Evolutionary conservation across 2,888 invertebrate species (phyloP).

Genomic region (Drosophila prostipennis): DNA sequence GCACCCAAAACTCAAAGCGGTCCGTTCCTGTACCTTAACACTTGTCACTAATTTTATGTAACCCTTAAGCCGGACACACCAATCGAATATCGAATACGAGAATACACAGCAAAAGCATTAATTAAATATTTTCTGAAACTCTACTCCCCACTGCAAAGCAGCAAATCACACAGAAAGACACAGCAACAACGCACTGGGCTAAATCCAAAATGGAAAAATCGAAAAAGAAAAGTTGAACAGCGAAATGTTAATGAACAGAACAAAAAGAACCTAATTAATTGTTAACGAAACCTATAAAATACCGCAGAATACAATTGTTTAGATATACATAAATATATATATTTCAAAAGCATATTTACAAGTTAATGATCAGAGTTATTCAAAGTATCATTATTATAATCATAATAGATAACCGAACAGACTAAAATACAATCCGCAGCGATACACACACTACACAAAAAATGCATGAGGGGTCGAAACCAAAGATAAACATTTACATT

Average conservation of each 20-base stretch:
- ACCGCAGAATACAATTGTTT: conserved; percentile 52
- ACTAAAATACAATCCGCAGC: conserved; percentile 38
- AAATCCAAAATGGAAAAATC: conserved; percentile 53
- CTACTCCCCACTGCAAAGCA: conserved; percentile 70
- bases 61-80: conserved; percentile 26
- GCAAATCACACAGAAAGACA: conserved; percentile 37
- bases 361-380: conserved; percentile 71
- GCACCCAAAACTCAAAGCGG: conserved; percentile 38
- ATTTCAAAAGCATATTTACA: conserved; percentile 70
- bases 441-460: conserved; percentile 24
- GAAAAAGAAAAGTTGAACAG: conserved; percentile 53
- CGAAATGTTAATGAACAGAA: conserved; percentile 67
- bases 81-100: conserved; percentile 25
- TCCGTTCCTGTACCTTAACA: conserved; percentile 68
- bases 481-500: conserved; percentile 72
- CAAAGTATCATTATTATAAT: conserved; percentile 56
- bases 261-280: conserved; percentile 65
- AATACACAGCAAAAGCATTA: conserved; percentile 26
- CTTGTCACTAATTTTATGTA: conserved; percentile 52
- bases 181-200: conserved; percentile 66
- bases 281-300: conserved; percentile 55
- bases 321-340: conserved; percentile 66
- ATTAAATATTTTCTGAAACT: conserved; percentile 67
- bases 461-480: conserved; percentile 51
- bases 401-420: conserved; percentile 51